Percentiles rank a stretch among this genome's conserved stretches.
phyloP scores from a whole-genome alignment of 2,113 vertebrate species.

The Agelaius tricolor region DNA sequence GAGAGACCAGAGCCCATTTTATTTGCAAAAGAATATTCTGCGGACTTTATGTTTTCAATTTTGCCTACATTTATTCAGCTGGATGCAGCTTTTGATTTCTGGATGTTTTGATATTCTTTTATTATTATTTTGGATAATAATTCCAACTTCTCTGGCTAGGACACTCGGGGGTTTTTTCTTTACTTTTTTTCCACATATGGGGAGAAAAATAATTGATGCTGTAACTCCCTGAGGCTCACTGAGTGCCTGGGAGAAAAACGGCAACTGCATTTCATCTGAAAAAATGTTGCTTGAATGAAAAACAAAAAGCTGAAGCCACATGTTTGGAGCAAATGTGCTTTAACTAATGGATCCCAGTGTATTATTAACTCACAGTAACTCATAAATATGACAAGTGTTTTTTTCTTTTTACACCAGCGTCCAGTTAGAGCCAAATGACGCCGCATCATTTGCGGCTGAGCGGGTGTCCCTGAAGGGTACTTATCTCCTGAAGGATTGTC shows the following conservation, averaged over 20 bases:
- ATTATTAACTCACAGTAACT: slow-evolving; percentile 73
- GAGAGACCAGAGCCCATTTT: background rate
- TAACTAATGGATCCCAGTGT: slow-evolving; percentile 71
- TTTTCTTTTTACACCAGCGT: slow-evolving; percentile 70
- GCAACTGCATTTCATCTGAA: slow-evolving; percentile 22
- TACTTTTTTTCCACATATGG: slow-evolving; percentile 3
- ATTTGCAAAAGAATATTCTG: slow-evolving; percentile 12
- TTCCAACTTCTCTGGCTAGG: slow-evolving; percentile 24
- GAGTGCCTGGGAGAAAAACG: background rate
- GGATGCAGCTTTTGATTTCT: slow-evolving; percentile 48
- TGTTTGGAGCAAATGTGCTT: slow-evolving; percentile 63
- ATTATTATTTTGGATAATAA: slow-evolving; percentile 45
- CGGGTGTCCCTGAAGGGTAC: slow-evolving; percentile 39
- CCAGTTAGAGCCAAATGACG: slow-evolving; percentile 66
- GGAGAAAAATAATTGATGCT: slow-evolving; percentile 46
- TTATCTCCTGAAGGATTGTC: slow-evolving; percentile 65
- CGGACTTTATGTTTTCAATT: slow-evolving; percentile 37
- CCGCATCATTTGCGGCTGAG: slow-evolving; percentile 8
- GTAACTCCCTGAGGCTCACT: slow-evolving; percentile 32
- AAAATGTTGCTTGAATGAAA: slow-evolving; percentile 53
- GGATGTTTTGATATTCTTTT: slow-evolving; percentile 46
- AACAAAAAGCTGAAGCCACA: slow-evolving; percentile 58
- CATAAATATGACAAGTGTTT: slow-evolving; percentile 76
- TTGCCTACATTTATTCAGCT: slow-evolving; percentile 45
- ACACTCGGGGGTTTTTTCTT: background rate